phyloP scores from a whole-genome alignment of 2,888 invertebrate species.

The Phorcus lineatus region DNA sequence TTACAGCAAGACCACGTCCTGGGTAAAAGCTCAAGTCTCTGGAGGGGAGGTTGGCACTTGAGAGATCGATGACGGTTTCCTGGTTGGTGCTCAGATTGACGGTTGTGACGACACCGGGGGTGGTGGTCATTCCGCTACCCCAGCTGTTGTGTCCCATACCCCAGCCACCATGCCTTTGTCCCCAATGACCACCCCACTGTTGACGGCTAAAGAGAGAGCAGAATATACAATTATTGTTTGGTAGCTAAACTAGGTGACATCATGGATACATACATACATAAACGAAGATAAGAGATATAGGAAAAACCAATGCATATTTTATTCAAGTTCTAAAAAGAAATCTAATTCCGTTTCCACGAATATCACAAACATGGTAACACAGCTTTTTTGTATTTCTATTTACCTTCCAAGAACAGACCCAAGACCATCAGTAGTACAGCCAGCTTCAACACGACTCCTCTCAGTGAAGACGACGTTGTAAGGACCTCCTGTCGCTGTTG shows the following conservation, averaged over 20 bases:
- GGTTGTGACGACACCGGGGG: slow-evolving; percentile 1
- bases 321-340: too few species aligned
- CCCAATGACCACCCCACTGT: background rate
- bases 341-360: too few species aligned
- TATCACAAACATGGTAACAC: too few species aligned
- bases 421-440: background rate
- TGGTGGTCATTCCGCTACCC: background rate
- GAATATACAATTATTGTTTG: too few species aligned
- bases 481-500: background rate
- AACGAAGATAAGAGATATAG: too few species aligned
- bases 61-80: background rate
- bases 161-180: background rate
- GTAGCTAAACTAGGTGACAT: too few species aligned
- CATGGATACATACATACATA: too few species aligned
- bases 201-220: background rate
- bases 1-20: background rate
- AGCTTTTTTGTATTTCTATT: background rate
- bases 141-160: background rate
- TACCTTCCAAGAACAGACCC: slow-evolving; percentile 1
- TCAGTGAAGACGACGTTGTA: slow-evolving; percentile 1
- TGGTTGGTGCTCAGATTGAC: background rate
- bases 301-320: too few species aligned
- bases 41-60: background rate
- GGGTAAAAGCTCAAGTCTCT: background rate
- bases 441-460: background rate